A percentile compares a stretch with the other conserved stretches of the same genome.
phyloP scores from a whole-genome alignment of 1,140 invertebrate genomes.

The Penaeus vannamei region DNA sequence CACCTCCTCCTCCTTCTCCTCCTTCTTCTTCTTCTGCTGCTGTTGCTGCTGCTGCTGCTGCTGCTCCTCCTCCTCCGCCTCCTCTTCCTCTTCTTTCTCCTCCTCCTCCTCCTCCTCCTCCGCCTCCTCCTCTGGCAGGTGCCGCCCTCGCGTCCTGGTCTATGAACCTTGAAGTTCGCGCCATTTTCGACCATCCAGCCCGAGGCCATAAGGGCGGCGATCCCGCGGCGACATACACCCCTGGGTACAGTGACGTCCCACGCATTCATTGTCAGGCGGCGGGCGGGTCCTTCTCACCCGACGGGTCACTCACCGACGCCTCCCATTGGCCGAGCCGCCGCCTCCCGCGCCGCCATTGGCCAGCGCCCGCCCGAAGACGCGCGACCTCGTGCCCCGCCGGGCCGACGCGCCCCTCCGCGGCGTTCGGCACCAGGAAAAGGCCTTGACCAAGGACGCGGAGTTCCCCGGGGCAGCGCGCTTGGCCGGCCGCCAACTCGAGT shows the following conservation, averaged over 20 bases:
- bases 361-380: slow-evolving; percentile 30
- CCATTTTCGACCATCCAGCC: slow-evolving; percentile 36
- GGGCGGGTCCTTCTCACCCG: slow-evolving; percentile 48
- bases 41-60: too few species aligned
- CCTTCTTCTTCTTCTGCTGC: too few species aligned
- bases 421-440: background rate
- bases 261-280: slow-evolving; percentile 53
- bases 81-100: background rate
- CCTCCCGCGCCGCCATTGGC: slow-evolving; percentile 37
- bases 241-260: slow-evolving; percentile 40
- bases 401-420: slow-evolving; percentile 28
- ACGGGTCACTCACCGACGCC: slow-evolving; percentile 31
- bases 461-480: slow-evolving; percentile 43
- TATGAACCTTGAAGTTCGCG: background rate
- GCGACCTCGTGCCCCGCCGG: slow-evolving; percentile 32
- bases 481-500: slow-evolving; percentile 32
- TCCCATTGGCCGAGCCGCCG: slow-evolving; percentile 18
- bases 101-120: background rate
- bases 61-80: background rate
- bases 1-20: background rate
- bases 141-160: background rate
- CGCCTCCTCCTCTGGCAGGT: background rate
- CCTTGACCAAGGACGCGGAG: slow-evolving; percentile 63
- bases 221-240: slow-evolving; percentile 32
- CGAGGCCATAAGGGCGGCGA: slow-evolving; percentile 34